Evolutionary conservation across 2,797 vertebrate species (phyloP).

Genomic region (Ceyx erithaca): DNA sequence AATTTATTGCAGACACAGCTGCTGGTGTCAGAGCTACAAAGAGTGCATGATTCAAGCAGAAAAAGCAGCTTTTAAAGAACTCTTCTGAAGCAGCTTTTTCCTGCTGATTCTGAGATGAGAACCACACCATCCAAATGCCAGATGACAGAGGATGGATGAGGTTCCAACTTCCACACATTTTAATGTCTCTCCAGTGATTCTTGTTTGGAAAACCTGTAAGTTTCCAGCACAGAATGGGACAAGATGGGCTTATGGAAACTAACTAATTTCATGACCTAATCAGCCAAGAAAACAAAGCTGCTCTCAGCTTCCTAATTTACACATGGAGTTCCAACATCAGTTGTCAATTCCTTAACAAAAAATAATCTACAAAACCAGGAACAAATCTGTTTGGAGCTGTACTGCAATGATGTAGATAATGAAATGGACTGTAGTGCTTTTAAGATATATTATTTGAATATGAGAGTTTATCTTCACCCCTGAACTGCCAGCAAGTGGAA

Average conservation of each 20-base stretch:
- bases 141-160: neutral
- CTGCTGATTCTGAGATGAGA: neutral
- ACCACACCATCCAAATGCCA: neutral
- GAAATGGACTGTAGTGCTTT: neutral
- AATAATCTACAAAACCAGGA: neutral
- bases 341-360: neutral
- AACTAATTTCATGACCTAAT: neutral
- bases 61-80: conserved; percentile 8
- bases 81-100: conserved; percentile 21
- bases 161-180: neutral
- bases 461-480: neutral
- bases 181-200: neutral
- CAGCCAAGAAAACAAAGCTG: neutral
- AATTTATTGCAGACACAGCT: conserved; percentile 14
- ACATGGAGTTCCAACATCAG: neutral
- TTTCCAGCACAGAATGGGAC: neutral
- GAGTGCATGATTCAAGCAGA: neutral
- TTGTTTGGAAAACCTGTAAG: neutral
- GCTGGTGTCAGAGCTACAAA: neutral
- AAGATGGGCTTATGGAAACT: neutral
- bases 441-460: neutral
- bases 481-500: neutral
- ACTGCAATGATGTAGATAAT: neutral
- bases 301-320: neutral
- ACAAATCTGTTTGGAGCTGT: neutral